Percentiles rank a stretch among this genome's conserved stretches.
These are phyloP conservation scores for Caenorhabditis sp. DNA, from an alignment of 2,888 invertebrate species.

Conservation along the genomic window DNA sequence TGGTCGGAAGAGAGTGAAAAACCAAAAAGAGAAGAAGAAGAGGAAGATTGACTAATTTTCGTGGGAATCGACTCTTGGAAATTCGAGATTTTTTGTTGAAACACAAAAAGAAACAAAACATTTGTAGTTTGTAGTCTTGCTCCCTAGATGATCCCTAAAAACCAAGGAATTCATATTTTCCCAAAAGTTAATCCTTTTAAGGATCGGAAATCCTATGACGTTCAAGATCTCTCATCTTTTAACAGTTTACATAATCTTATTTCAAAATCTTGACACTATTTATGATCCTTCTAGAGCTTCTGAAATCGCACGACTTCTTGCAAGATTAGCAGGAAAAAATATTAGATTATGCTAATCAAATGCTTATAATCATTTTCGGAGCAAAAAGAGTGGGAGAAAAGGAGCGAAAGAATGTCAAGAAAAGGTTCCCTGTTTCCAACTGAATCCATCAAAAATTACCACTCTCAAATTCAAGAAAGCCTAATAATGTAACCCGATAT, in stretches of 20 bases:
- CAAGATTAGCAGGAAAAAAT: background rate
- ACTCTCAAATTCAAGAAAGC: background rate
- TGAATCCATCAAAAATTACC: background rate
- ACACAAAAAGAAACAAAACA: conserved; percentile 2
- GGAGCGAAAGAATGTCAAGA: background rate
- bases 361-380: background rate
- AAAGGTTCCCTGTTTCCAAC: background rate
- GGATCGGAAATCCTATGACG: background rate
- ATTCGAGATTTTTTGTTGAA: conserved; percentile 12
- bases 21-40: conserved; percentile 1
- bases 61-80: conserved; percentile 19
- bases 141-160: conserved; percentile 10
- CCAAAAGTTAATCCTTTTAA: background rate
- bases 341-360: background rate
- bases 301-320: conserved; percentile 4
- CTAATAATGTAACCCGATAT: conserved; percentile 10
- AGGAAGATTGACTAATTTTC: conserved; percentile 36
- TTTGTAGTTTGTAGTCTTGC: conserved; percentile 26
- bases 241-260: background rate
- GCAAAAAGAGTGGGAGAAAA: too few relatives aligned
- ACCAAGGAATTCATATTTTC: background rate
- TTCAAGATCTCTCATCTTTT: background rate
- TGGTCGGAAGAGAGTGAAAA: background rate
- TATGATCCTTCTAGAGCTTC: too few relatives aligned
- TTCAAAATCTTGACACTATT: too few relatives aligned